phyloP scores from a whole-genome alignment of 2,888 invertebrate genomes.

The Bimastos eiseni region DNA sequence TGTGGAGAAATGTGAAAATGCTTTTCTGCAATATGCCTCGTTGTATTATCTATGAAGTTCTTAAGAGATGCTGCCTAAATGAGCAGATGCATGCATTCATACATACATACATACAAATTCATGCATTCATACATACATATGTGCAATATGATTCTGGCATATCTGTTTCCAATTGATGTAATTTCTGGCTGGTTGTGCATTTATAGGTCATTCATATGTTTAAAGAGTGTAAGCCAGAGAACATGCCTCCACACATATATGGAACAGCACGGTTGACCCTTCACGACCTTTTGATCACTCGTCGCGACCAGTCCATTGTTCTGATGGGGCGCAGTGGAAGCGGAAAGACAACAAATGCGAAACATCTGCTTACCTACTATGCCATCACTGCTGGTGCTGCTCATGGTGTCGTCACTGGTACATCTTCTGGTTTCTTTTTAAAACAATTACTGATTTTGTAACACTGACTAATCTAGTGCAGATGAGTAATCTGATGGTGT shows the following conservation, averaged over 20 bases:
- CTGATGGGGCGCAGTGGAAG: constrained; percentile 31
- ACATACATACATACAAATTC: no score
- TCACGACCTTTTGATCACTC: constrained; percentile 16
- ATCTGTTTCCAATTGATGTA: background rate
- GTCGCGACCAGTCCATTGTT: constrained; percentile 25
- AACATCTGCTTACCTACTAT: constrained; percentile 30
- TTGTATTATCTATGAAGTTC: no score
- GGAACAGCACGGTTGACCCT: constrained; percentile 28
- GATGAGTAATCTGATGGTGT: background rate
- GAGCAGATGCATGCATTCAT: no score
- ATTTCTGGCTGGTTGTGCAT: background rate
- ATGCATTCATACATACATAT: no score
- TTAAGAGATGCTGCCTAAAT: no score
- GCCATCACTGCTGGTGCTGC: background rate
- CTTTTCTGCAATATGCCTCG: no score
- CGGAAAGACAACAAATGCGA: constrained; percentile 33
- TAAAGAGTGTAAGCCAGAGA: constrained; percentile 22
- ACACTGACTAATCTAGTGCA: background rate
- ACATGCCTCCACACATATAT: constrained; percentile 36
- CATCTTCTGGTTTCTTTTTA: background rate
- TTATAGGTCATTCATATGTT: constrained; percentile 34
- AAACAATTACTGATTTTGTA: background rate
- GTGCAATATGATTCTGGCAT: no score
- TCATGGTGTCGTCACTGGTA: background rate
- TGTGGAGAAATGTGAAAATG: no score